Base-by-base conservation (phyloP, 2,113 vertebrate species). In the Sinocyclocheilus maitianheensis region DNA sequence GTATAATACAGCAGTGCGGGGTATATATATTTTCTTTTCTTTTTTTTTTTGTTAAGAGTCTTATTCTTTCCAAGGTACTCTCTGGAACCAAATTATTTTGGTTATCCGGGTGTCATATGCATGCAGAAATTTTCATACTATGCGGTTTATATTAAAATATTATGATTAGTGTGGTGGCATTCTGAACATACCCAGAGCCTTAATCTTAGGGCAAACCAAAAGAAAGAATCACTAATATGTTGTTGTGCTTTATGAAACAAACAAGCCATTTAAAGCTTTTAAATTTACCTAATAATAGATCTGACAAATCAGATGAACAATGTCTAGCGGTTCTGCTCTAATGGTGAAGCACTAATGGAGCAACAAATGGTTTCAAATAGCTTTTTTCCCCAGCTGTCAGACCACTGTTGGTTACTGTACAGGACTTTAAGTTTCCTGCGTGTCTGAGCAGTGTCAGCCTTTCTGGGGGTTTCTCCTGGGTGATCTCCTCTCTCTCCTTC, bases 341-440 rank as follows among this genome's bases (percentile, higher is more conserved):
- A 83, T 83, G 26, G 81, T 37, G 26, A 69, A 71, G 48, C 46
- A 30, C 65, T 71, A 71, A 83, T 83, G 65, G 81, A 34, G 81
- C 81, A 83, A 71, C 81, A 83, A 37, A 55, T 83, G 81, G 81
- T 83, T 63, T 83, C 65, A 71, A 53, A 71, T 71, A n/a, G 20
- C 63, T 55, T 81, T 71, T 48, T 83, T 71, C 8, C 24, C 10
- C 81, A 83, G 81, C 81, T 83, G 81, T 81, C 79, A 67, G 79
- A 67, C 43, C 62, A 46, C 40, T 81, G 62, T 83, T 37, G 48
- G 63, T 55, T 53, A 71, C 46, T 71, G 24, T 34, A 81, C 60
- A 40, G 55, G 55, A 40, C 34, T 22, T 81, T 78, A 60, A 60
- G 77, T 60, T 78, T 78, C 18, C 8, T 60, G 77, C 5, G 11